These are phyloP conservation scores for Forbesichthys papilliferus DNA, from an alignment of 2,113 vertebrate genomes.

Conservation along the genomic window DNA sequence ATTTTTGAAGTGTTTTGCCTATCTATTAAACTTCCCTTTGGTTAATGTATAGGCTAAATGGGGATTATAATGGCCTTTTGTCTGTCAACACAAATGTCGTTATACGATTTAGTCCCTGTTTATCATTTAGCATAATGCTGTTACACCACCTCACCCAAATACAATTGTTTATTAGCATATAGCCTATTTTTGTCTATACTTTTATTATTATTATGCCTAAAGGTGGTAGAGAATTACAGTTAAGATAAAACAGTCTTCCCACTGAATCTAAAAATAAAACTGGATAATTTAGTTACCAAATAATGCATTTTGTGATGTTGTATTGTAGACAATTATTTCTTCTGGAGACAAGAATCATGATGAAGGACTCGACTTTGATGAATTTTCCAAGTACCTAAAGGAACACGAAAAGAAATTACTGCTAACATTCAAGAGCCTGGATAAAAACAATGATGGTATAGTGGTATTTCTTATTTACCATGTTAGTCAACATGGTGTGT, in stretches of 20 bases:
- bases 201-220: no score
- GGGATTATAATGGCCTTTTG: no score
- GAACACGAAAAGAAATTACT: slow-evolving; percentile 94
- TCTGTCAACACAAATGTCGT: no score
- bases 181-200: no score
- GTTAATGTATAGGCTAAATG: no score
- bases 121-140: no score
- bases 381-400: slow-evolving; percentile 90
- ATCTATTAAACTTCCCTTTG: no score
- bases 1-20: no score
- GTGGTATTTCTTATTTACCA: background rate
- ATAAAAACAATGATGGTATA: slow-evolving; percentile 92
- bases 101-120: no score
- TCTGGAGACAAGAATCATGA: slow-evolving; percentile 86
- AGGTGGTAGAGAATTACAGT: background rate
- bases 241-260: background rate
- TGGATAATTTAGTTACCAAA: background rate
- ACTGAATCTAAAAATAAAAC: background rate
- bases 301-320: slow-evolving; percentile 5
- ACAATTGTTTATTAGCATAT: background rate
- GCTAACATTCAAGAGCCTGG: slow-evolving; percentile 91
- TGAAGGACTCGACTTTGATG: slow-evolving; percentile 84
- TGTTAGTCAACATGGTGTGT: background rate
- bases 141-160: no score
- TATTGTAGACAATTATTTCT: slow-evolving; percentile 86